These are phyloP conservation scores for Luscinia megarhynchos DNA, from an alignment of 2,797 vertebrate genomes.

Conservation along the genomic window DNA sequence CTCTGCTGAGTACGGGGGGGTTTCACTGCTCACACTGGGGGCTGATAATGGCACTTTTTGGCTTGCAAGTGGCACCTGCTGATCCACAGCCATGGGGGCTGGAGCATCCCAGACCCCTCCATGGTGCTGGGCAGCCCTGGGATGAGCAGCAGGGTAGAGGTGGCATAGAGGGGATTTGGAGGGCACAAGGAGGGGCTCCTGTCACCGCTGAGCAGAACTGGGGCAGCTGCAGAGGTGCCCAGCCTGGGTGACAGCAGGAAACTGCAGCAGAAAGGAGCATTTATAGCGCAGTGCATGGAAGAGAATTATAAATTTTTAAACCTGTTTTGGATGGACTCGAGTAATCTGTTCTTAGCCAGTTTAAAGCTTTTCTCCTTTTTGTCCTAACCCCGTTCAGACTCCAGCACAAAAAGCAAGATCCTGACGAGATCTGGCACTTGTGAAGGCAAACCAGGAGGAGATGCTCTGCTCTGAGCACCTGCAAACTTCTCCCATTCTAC, in stretches of 20 bases:
- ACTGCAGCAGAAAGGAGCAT: not conserved
- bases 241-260: not conserved
- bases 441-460: not conserved
- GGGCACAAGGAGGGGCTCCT: not conserved
- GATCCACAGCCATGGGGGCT: not conserved
- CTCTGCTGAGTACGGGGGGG: not conserved
- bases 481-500: not conserved
- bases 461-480: not conserved
- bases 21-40: not conserved
- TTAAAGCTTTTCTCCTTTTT: not conserved
- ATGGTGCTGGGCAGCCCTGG: not conserved
- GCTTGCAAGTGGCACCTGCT: not conserved
- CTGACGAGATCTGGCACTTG: not conserved
- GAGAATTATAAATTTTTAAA: not conserved
- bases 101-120: not conserved
- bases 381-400: not conserved
- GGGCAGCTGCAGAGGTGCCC: not conserved
- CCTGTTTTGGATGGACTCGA: not conserved
- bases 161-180: not conserved
- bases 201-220: not conserved
- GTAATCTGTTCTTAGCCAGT: not conserved
- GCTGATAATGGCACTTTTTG: not conserved
- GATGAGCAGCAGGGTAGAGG: not conserved
- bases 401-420: not conserved
- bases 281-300: not conserved